phyloP scores from a whole-genome alignment of 2,888 invertebrate species.

The Rotaria sp. region DNA sequence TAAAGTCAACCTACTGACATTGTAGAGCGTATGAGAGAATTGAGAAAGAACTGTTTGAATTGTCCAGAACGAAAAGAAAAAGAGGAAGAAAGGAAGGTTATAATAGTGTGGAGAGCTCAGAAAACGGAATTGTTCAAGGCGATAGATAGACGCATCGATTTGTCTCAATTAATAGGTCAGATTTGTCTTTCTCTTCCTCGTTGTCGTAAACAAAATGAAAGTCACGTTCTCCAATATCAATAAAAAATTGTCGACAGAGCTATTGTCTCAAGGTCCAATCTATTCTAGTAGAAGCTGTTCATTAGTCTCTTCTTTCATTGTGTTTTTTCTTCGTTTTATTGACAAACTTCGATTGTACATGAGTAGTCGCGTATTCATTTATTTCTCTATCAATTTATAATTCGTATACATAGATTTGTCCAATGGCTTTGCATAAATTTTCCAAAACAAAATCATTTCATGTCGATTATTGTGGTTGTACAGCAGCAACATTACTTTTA shows the following conservation, averaged over 20 bases:
- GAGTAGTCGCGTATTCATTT: neutral
- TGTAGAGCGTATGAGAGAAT: neutral
- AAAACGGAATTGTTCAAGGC: constrained; percentile 9
- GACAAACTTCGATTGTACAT: neutral
- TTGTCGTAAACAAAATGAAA: neutral
- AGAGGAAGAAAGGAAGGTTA: neutral
- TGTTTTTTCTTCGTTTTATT: neutral
- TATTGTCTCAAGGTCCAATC: constrained; percentile 17
- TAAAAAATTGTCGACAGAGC: neutral
- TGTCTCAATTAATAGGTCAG: constrained; percentile 20
- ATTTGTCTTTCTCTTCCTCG: neutral
- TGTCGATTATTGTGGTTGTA: constrained; percentile 12
- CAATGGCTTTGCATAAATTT: constrained; percentile 22
- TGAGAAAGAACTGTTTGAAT: neutral
- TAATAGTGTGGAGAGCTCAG: neutral
- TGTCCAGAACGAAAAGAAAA: neutral
- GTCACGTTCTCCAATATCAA: constrained; percentile 4
- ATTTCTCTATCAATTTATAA: neutral
- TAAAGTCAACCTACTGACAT: neutral
- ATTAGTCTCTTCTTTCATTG: neutral
- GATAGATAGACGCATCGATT: neutral
- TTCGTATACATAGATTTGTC: neutral
- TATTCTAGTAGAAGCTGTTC: neutral
- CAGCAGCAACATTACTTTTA: neutral
- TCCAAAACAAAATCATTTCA: neutral